These are phyloP conservation scores for Corella eumyota DNA, from an alignment of 23 tunicate genomes.

Conservation along the genomic window DNA sequence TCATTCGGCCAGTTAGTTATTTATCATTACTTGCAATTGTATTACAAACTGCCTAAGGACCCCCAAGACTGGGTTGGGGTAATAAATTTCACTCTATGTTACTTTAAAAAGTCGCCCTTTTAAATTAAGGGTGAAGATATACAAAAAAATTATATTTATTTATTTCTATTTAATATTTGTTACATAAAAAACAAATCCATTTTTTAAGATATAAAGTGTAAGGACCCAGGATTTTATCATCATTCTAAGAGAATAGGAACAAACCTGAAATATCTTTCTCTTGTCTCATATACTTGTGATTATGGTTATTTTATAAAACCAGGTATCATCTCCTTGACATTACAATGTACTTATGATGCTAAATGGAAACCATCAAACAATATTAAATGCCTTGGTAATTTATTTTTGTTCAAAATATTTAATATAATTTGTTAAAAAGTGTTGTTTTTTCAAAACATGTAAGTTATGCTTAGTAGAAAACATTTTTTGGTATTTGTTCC, in stretches of 20 bases:
- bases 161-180: neutral
- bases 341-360: conserved; percentile 19
- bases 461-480: too few species aligned
- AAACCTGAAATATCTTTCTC: conserved; percentile 7
- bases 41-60: too few species aligned
- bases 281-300: conserved; percentile 30
- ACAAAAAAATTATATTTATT: neutral
- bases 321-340: conserved; percentile 14
- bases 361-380: conserved; percentile 14
- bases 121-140: neutral
- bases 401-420: neutral
- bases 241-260: conserved; percentile 5
- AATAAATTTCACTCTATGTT: too few species aligned
- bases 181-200: neutral
- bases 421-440: too few species aligned
- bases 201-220: conserved; percentile 9
- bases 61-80: too few species aligned
- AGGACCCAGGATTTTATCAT: conserved; percentile 9
- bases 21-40: too few species aligned
- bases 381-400: conserved; percentile 38
- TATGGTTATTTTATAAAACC: conserved; percentile 34
- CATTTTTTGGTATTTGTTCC: too few species aligned
- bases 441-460: too few species aligned
- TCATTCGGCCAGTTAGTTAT: too few species aligned
- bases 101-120: too few species aligned